Conservation (phyloP, 2,888 invertebrate species). For the Allophyes oxyacanthae region DNA sequence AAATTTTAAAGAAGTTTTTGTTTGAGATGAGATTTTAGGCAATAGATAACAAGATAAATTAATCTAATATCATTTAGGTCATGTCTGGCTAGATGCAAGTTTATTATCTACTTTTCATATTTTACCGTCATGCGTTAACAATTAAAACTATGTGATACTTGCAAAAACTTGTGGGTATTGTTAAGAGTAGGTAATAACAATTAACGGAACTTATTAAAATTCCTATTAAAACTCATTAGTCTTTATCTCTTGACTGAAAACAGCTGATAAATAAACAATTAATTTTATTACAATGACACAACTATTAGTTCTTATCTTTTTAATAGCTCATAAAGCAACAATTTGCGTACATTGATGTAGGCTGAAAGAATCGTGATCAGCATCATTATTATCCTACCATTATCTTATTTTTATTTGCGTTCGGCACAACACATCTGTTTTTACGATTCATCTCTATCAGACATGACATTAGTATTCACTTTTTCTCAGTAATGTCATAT, state of each 20-base stretch:
- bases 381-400: too few species aligned
- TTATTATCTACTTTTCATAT: too few species aligned
- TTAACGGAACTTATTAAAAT: constrained; percentile 20
- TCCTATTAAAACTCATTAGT: constrained; percentile 15
- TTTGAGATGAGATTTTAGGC: not conserved
- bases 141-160: not conserved
- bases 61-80: too few species aligned
- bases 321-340: constrained; percentile 15
- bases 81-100: too few species aligned
- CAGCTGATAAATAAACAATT: constrained; percentile 11
- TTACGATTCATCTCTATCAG: too few species aligned
- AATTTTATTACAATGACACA: constrained; percentile 16
- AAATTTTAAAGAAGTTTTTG: constrained; percentile 8
- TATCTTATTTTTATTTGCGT: too few species aligned
- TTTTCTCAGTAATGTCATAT: too few species aligned
- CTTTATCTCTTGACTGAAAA: constrained; percentile 17
- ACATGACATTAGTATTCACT: too few species aligned
- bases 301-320: constrained; percentile 6
- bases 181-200: constrained; percentile 24
- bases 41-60: not conserved
- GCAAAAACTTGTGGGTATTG: constrained; percentile 7
- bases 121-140: constrained; percentile 4
- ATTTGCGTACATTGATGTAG: constrained; percentile 4
- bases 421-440: too few species aligned
- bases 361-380: too few species aligned